phyloP scores from a whole-genome alignment of 92 coral and sea anemone genomes.

The Porites lobata region DNA sequence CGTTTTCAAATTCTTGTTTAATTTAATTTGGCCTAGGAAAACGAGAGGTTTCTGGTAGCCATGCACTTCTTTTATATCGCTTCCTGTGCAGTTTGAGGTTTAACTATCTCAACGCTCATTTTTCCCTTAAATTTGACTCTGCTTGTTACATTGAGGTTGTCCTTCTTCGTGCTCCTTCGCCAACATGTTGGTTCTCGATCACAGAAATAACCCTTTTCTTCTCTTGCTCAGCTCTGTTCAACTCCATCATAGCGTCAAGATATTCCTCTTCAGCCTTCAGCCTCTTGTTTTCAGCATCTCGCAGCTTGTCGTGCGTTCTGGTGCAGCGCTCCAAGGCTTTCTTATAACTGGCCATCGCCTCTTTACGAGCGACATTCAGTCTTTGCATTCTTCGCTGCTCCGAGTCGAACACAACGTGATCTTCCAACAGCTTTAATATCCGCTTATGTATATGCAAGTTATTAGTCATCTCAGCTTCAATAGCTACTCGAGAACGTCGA shows the following conservation, averaged over 20 bases:
- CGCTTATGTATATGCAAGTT: constrained; percentile 80
- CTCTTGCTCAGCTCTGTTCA: constrained; percentile 65
- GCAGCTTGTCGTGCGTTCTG: constrained; percentile 64
- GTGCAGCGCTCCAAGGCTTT: constrained; percentile 64
- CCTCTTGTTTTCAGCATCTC: constrained; percentile 71
- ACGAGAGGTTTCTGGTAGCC: too few relatives aligned
- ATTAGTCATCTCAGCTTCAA: constrained; percentile 85
- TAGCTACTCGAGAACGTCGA: constrained; percentile 85
- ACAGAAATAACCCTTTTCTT: constrained; percentile 55
- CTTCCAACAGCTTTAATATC: constrained; percentile 72
- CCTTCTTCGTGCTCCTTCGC: constrained; percentile 59
- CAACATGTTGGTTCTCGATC: constrained; percentile 51
- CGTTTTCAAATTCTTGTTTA: too few relatives aligned
- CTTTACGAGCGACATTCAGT: constrained; percentile 59
- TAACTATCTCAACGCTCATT: not conserved
- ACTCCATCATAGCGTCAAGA: constrained; percentile 60
- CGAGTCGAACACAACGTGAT: constrained; percentile 57
- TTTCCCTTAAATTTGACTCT: too few relatives aligned
- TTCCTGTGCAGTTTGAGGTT: too few relatives aligned
- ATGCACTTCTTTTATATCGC: too few relatives aligned
- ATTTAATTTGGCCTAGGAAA: too few relatives aligned
- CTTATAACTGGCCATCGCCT: constrained; percentile 59
- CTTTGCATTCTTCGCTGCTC: constrained; percentile 41
- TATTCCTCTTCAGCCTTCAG: constrained; percentile 77
- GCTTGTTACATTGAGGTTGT: constrained; percentile 65